Base-by-base conservation (phyloP, 2,113 vertebrate species). In the Spea multiplicata region DNA sequence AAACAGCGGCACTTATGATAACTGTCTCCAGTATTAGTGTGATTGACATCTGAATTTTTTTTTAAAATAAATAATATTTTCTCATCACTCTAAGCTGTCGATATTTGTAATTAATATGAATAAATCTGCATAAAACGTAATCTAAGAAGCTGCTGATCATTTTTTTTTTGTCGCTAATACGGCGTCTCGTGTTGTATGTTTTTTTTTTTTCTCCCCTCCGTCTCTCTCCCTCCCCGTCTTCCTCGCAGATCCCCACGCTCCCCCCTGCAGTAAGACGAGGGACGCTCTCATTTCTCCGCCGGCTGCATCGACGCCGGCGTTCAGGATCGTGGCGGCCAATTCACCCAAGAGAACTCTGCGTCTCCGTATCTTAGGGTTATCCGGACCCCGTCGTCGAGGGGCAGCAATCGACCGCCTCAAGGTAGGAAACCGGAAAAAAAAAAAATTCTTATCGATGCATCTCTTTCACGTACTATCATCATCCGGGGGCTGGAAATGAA, bases 251-350 rank as follows among this genome's bases (percentile, higher is more conserved):
- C 9, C 76, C 66, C 69, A 79, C 45, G 48, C 76, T 79, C 76
- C 76, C 30, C 76, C 49, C 69, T 79, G 70, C 76, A 79, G 70
- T 79, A 72, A 79, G 14, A 73, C 57, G 73, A 47, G 61, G 53
- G 61, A 73, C 67, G 50, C 49, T 72, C 69, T 78, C 9, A 10
- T 57, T 57, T 65, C 76, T 47, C 50, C n/a, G 30, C 59, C 10
- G 62, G 61, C 76, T 78, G 50, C 48, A 65, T 59, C 2, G 45
- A 44, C 66, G 49, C 48, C 70, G 5, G 44, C 44, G 48, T 70
- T 52, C 17, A 79, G 70, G 69, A 47, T 48, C 8, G 46, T 71
- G 48, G 62, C 75, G 62, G 50, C 62, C 49, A 48, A 55, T 53
- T 44, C 64, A 66, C 70, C 66, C 55, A 66, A 10, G 57, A 62